Percentiles rank a stretch among this genome's conserved stretches.
Conservation (phyloP, 2,797 vertebrate species). For the Rhynchotus rufescens region DNA sequence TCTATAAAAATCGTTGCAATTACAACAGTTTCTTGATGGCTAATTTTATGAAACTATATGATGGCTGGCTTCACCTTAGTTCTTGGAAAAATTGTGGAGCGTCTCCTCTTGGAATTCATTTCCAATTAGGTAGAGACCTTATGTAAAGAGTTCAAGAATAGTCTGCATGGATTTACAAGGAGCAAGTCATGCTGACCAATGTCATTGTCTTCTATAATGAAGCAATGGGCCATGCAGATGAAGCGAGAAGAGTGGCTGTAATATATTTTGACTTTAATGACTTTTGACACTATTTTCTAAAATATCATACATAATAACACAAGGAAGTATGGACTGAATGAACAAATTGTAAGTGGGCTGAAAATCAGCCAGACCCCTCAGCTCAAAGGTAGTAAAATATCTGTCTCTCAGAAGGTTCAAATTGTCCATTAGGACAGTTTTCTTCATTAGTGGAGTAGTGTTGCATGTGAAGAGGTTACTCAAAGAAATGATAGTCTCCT, state of each 20-base stretch:
- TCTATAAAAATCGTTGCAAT: background rate
- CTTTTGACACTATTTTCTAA: background rate
- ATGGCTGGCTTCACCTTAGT: conserved; percentile 35
- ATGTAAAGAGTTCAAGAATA: conserved; percentile 21
- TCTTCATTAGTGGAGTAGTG: background rate
- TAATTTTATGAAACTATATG: background rate
- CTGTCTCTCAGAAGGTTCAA: background rate
- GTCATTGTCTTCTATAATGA: background rate
- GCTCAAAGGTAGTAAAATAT: background rate
- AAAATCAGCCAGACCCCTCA: background rate
- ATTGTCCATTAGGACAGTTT: background rate
- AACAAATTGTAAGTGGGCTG: background rate
- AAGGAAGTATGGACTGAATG: background rate
- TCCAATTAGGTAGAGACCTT: conserved; percentile 27
- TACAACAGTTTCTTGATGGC: background rate
- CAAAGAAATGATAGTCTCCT: background rate
- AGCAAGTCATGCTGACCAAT: background rate
- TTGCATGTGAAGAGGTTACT: background rate
- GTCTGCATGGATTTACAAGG: conserved; percentile 5
- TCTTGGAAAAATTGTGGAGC: conserved; percentile 21
- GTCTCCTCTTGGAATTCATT: conserved; percentile 59
- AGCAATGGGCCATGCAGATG: background rate
- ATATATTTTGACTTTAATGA: background rate
- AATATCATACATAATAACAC: background rate
- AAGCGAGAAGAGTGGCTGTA: background rate